Evolutionary conservation across 2,113 vertebrate species (phyloP).

Genomic region (Planiliza haematocheilus): DNA sequence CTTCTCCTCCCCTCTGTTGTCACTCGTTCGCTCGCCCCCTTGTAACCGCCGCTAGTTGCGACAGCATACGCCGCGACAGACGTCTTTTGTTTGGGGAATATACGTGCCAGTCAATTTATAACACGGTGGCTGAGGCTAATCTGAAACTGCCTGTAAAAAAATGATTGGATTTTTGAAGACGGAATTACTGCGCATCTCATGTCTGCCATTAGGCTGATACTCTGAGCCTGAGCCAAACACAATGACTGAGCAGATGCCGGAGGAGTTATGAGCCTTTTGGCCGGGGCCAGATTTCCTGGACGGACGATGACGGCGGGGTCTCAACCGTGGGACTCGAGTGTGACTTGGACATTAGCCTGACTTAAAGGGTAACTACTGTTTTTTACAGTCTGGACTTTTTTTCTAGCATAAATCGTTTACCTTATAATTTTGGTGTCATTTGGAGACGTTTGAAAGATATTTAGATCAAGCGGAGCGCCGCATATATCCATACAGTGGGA

Average conservation of each 20-base stretch:
- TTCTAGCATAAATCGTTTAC: too few relatives aligned
- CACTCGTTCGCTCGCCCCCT: slow-evolving; percentile 18
- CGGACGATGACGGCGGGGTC: background rate
- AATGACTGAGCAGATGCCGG: slow-evolving; percentile 38
- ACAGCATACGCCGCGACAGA: slow-evolving; percentile 30
- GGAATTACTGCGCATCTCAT: slow-evolving; percentile 44
- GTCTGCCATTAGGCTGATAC: slow-evolving; percentile 35
- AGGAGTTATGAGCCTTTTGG: background rate
- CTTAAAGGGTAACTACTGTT: background rate
- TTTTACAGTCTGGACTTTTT: too few relatives aligned
- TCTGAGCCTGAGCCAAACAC: slow-evolving; percentile 36
- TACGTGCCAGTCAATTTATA: slow-evolving; percentile 40
- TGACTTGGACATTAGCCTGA: slow-evolving; percentile 22
- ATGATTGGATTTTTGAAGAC: slow-evolving; percentile 50
- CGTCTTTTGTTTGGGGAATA: slow-evolving; percentile 53
- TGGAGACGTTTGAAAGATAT: too few relatives aligned
- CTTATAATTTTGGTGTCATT: too few relatives aligned
- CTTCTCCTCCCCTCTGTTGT: slow-evolving; percentile 25
- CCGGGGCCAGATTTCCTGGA: slow-evolving; percentile 16
- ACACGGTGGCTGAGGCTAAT: slow-evolving; percentile 41
- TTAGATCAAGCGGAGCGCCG: too few relatives aligned
- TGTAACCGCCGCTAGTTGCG: background rate
- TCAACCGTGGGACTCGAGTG: slow-evolving; percentile 3
- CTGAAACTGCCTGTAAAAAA: slow-evolving; percentile 50
- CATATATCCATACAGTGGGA: too few relatives aligned